Conservation (phyloP, 2,797 vertebrate genomes). For the Coilia nasus region DNA sequence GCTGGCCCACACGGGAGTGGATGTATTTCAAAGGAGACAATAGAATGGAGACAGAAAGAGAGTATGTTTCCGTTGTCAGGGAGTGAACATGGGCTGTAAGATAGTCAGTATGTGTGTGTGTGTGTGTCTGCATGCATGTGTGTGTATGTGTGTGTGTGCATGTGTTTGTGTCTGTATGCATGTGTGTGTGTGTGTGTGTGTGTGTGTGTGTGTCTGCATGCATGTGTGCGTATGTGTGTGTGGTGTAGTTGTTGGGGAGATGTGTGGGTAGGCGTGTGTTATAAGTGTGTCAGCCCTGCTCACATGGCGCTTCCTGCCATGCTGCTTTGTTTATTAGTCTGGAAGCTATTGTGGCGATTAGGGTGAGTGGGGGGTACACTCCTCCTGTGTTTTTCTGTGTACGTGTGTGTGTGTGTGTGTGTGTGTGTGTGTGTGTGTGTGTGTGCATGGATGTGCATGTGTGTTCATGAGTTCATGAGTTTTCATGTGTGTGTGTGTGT, state of each 20-base stretch:
- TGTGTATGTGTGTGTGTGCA: too few species aligned
- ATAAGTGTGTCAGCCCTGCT: constrained; percentile 1
- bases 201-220: too few species aligned
- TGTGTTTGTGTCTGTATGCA: too few species aligned
- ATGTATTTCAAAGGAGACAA: not conserved
- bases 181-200: too few species aligned
- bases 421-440: not conserved
- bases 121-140: too few species aligned
- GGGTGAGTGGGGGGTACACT: not conserved
- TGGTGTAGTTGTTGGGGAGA: not conserved
- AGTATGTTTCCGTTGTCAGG: not conserved
- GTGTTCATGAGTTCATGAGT: too few species aligned
- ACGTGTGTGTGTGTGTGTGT: not conserved
- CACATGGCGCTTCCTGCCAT: constrained; percentile 41
- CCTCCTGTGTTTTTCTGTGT: not conserved
- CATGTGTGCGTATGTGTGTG: too few species aligned
- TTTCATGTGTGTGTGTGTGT: not conserved
- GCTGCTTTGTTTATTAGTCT: constrained; percentile 68
- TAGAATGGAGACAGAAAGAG: not conserved
- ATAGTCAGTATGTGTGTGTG: too few species aligned
- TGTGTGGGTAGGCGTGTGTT: not conserved
- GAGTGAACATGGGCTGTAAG: not conserved
- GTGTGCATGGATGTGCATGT: not conserved
- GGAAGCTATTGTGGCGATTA: constrained; percentile 55
- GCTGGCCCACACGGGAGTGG: not conserved